These are phyloP conservation scores for Ellobius talpinus DNA, from an alignment of 2,113 vertebrate genomes.

Conservation along the genomic window DNA sequence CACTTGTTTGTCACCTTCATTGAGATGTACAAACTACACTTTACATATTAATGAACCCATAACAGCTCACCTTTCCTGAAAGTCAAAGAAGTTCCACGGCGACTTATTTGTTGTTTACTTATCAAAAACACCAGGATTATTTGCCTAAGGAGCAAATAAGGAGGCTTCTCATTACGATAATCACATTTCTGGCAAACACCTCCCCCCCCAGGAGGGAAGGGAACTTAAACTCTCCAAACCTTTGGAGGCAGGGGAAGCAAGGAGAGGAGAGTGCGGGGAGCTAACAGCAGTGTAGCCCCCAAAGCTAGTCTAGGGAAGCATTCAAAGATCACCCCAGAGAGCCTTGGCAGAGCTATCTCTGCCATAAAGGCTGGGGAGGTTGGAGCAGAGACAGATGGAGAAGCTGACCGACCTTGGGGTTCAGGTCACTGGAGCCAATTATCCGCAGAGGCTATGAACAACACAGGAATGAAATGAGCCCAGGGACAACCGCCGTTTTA, in stretches of 20 bases:
- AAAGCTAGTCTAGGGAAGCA: not conserved
- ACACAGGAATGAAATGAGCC: constrained; percentile 4
- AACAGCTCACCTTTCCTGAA: constrained; percentile 91
- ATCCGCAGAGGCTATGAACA: constrained; percentile 57
- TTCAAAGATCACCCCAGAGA: constrained; percentile 50
- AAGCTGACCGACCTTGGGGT: constrained; percentile 74
- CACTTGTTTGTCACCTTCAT: constrained; percentile 93
- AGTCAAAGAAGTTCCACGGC: constrained; percentile 87
- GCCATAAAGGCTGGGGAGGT: constrained; percentile 59
- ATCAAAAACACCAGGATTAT: constrained; percentile 85
- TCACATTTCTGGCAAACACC: constrained; percentile 81
- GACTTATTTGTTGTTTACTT: constrained; percentile 87
- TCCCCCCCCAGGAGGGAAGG: not conserved
- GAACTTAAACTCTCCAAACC: constrained; percentile 40
- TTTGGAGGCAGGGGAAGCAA: not conserved
- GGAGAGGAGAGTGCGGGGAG: not conserved
- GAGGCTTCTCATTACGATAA: constrained; percentile 80
- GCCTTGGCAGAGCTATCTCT: not conserved
- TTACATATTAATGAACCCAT: constrained; percentile 92
- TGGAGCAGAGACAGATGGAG: not conserved
- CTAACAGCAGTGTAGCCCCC: not conserved
- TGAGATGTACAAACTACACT: constrained; percentile 90
- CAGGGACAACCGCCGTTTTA: not conserved
- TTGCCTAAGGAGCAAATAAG: constrained; percentile 84
- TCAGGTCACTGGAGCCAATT: constrained; percentile 60